Conservation (phyloP, 2,113 vertebrate genomes). For the Anas platyrhynchos region DNA sequence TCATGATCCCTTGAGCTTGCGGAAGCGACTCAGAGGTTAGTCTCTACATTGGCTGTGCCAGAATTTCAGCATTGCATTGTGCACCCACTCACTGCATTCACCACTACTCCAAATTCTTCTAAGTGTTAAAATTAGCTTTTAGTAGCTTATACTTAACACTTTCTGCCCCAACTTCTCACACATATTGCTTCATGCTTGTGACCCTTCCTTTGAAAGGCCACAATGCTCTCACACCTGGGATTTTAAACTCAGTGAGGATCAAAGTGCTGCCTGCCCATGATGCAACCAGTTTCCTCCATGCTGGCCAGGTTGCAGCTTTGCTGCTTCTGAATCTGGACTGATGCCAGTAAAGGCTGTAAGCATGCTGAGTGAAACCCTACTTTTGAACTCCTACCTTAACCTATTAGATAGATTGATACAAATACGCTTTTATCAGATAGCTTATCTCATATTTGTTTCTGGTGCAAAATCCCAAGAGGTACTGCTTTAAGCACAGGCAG, state of each 20-base stretch:
- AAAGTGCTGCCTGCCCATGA: not conserved
- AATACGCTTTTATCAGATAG: not conserved
- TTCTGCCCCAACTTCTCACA: not conserved
- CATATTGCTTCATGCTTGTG: not conserved
- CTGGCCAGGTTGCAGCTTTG: not conserved
- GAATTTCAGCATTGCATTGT: not conserved
- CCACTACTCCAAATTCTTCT: not conserved
- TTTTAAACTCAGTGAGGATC: not conserved
- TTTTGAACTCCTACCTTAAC: not conserved
- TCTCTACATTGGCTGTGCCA: not conserved
- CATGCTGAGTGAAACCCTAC: not conserved
- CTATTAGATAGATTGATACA: not conserved
- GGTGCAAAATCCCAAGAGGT: not conserved
- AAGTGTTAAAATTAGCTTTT: not conserved
- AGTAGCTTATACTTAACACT: not conserved
- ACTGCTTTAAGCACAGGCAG: not conserved
- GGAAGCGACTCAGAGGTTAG: not conserved
- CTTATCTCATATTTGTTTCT: not conserved
- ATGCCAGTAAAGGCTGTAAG: not conserved
- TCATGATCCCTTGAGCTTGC: not conserved
- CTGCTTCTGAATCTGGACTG: not conserved
- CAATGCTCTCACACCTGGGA: not conserved
- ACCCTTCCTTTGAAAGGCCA: not conserved
- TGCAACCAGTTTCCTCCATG: fast-evolving
- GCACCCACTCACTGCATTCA: not conserved